These are phyloP conservation scores for Tyrophagus putrescentiae DNA, from an alignment of 1,140 invertebrate species.

Conservation along the genomic window DNA sequence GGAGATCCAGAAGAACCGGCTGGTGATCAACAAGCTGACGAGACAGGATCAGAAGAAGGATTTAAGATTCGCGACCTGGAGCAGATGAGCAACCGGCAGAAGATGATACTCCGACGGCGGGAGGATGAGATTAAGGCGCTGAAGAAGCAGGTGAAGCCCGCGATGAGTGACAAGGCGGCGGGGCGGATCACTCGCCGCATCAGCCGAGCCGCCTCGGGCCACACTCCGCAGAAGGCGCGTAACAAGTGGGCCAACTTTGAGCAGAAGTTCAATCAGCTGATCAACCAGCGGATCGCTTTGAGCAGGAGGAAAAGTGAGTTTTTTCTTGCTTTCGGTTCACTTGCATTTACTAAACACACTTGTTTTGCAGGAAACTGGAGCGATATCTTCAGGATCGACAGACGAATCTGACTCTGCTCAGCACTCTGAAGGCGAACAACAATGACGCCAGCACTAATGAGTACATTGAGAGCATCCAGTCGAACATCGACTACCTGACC, in stretches of 20 bases:
- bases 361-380: constrained; percentile 11
- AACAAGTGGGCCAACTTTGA: constrained; percentile 50
- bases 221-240: constrained; percentile 38
- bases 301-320: constrained; percentile 14
- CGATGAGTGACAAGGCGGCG: constrained; percentile 47
- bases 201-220: neutral
- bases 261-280: constrained; percentile 50
- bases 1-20: constrained; percentile 41
- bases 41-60: constrained; percentile 75
- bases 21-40: constrained; percentile 71
- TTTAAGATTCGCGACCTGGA: constrained; percentile 67
- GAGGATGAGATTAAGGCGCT: constrained; percentile 84
- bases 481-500: constrained; percentile 67
- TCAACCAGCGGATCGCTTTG: constrained; percentile 49
- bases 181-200: constrained; percentile 39
- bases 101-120: constrained; percentile 79
- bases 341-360: neutral
- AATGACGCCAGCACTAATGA: constrained; percentile 46
- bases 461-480: constrained; percentile 60
- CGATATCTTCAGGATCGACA: constrained; percentile 36
- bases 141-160: constrained; percentile 47
- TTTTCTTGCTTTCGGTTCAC: neutral
- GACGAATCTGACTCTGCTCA: neutral
- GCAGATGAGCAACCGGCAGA: constrained; percentile 66
- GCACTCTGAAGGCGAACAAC: constrained; percentile 6